Conservation (phyloP, 2,113 vertebrate genomes). For the Lates calcarifer region DNA sequence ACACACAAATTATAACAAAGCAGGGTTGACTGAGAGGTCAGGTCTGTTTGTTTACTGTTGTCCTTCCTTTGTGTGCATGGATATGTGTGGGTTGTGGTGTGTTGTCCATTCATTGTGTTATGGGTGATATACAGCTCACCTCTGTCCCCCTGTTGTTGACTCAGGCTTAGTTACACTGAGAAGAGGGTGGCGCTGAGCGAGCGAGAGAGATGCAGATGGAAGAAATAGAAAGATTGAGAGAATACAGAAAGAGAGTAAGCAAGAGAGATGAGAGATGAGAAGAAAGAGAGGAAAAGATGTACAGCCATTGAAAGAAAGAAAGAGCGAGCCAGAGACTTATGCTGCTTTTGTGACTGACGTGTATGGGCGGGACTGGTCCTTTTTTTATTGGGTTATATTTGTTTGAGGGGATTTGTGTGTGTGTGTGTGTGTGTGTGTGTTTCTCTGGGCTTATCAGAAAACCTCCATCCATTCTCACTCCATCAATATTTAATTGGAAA, state of each 20-base stretch:
- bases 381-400: not conserved
- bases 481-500: constrained; percentile 67
- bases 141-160: constrained; percentile 45
- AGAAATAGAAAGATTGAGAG: not conserved
- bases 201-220: not conserved
- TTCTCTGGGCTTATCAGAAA: constrained; percentile 22
- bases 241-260: not conserved
- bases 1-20: constrained; percentile 41
- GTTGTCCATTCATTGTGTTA: constrained; percentile 58
- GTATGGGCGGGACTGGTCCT: not conserved
- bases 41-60: constrained; percentile 61
- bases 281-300: not conserved
- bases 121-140: constrained; percentile 60
- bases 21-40: constrained; percentile 50
- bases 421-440: not conserved
- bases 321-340: not conserved
- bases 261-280: not conserved
- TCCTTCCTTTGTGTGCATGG: constrained; percentile 51
- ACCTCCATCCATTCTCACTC: constrained; percentile 14
- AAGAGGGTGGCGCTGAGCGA: not conserved
- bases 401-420: constrained; percentile 15
- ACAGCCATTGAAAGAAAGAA: not conserved
- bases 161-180: not conserved
- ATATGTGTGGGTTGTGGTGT: constrained; percentile 26
- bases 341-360: constrained; percentile 1